A percentile compares a stretch with the other conserved stretches of the same genome.
Evolutionary conservation across 2,113 vertebrate genomes (phyloP).

Genomic region (Scomber scombrus): DNA sequence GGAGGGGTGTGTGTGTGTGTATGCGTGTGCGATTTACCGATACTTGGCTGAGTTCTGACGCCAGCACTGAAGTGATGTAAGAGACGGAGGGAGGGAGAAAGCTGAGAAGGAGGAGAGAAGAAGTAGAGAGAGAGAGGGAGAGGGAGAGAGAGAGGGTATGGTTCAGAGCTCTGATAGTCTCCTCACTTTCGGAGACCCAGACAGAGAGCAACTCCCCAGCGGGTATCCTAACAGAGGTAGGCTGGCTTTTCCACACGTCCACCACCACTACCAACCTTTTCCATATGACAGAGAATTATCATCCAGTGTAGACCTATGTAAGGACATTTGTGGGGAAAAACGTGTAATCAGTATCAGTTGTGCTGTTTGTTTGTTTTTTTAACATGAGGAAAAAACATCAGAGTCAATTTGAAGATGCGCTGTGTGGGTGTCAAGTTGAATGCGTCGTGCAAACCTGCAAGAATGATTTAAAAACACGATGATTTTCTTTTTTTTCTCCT

Average conservation of each 20-base stretch:
- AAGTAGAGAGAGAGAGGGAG: conserved; percentile 26
- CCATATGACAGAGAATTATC: background rate
- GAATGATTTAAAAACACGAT: background rate
- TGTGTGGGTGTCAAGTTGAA: conserved; percentile 30
- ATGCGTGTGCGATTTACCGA: conserved; percentile 61
- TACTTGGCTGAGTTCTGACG: conserved; percentile 83
- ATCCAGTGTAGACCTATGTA: background rate
- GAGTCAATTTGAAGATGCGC: background rate
- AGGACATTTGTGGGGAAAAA: background rate
- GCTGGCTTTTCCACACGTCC: conserved; percentile 51
- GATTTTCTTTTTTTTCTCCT: background rate
- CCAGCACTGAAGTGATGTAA: conserved; percentile 78
- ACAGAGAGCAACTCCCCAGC: conserved; percentile 68
- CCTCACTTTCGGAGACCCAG: conserved; percentile 71
- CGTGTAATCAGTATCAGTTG: background rate
- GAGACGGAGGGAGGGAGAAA: conserved; percentile 60
- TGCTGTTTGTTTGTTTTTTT: background rate
- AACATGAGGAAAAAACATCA: background rate
- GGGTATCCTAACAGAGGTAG: conserved; percentile 75
- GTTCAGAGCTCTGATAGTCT: conserved; percentile 58
- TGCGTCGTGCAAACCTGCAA: conserved; percentile 17
- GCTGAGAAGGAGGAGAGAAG: conserved; percentile 47
- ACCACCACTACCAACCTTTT: background rate
- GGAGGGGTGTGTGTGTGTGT: background rate
- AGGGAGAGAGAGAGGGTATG: conserved; percentile 18